Conservation (phyloP, 2,113 vertebrate genomes). For the Myanophis thanlyinensis region DNA sequence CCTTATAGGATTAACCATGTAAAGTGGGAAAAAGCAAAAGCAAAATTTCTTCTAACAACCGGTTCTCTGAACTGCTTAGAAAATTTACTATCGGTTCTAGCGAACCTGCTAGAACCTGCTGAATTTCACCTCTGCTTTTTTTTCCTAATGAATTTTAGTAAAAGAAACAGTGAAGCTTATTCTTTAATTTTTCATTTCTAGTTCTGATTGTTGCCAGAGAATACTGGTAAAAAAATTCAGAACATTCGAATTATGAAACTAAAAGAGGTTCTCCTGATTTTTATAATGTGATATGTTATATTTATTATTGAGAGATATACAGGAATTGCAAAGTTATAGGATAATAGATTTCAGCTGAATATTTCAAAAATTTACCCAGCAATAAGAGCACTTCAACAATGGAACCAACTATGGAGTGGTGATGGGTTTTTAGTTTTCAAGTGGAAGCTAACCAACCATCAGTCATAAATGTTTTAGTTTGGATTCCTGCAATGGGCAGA, state of each 20-base stretch:
- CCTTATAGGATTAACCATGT: too few relatives aligned
- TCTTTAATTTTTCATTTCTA: not conserved
- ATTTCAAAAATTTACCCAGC: not conserved
- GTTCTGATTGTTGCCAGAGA: not conserved
- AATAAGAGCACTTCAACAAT: not conserved
- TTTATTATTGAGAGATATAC: not conserved
- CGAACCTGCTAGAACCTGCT: too few relatives aligned
- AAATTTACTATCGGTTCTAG: too few relatives aligned
- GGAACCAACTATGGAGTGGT: not conserved
- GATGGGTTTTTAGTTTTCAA: not conserved
- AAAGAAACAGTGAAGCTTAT: not conserved
- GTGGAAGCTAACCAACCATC: not conserved
- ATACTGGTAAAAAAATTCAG: not conserved
- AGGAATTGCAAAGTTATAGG: not conserved
- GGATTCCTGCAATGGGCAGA: not conserved
- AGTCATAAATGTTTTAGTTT: not conserved
- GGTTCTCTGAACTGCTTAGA: too few relatives aligned
- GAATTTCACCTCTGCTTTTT: too few relatives aligned
- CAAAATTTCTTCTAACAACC: too few relatives aligned
- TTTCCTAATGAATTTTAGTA: not conserved
- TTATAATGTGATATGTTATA: not conserved
- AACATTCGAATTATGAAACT: not conserved
- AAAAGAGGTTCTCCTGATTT: not conserved
- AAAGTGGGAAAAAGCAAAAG: too few relatives aligned
- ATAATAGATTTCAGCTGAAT: not conserved